Conservation (phyloP, 2,888 invertebrate species). For the Cheilosia vernalis region DNA sequence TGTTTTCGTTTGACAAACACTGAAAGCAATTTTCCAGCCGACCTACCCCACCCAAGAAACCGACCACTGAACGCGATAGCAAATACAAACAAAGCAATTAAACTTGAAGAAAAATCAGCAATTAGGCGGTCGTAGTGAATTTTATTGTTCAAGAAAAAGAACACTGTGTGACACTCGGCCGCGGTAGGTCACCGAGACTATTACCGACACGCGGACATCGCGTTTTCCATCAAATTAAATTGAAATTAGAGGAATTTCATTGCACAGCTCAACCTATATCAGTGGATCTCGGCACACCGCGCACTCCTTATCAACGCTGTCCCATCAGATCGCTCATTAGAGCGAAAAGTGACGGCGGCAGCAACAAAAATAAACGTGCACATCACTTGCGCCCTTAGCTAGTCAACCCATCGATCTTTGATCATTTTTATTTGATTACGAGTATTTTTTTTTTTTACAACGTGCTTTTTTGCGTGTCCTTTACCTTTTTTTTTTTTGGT, state of each 20-base stretch:
- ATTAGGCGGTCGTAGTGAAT: slow-evolving; percentile 12
- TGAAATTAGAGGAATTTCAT: slow-evolving; percentile 24
- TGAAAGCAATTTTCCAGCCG: slow-evolving; percentile 36
- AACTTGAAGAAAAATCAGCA: slow-evolving; percentile 16
- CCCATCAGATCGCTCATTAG: slow-evolving; percentile 51
- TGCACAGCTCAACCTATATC: background rate
- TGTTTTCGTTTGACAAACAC: slow-evolving; percentile 8
- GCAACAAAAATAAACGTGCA: slow-evolving; percentile 34
- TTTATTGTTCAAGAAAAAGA: background rate
- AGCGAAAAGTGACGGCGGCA: slow-evolving; percentile 38
- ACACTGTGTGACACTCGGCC: background rate
- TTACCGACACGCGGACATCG: background rate
- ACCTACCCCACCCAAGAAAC: slow-evolving; percentile 3
- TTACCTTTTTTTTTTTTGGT: no score
- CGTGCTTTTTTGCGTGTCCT: slow-evolving; percentile 9
- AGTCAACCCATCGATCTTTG: slow-evolving; percentile 28
- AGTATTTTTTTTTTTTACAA: background rate
- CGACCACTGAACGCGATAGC: background rate
- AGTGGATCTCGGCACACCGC: slow-evolving; percentile 6
- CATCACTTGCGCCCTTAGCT: slow-evolving; percentile 40
- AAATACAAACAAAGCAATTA: slow-evolving; percentile 28
- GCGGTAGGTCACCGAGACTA: slow-evolving; percentile 15
- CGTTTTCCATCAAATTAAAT: slow-evolving; percentile 24
- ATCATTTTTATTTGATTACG: slow-evolving; percentile 34
- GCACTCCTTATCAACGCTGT: slow-evolving; percentile 34